Base-by-base conservation (phyloP, 2,113 vertebrate species). In the Anas platyrhynchos region DNA sequence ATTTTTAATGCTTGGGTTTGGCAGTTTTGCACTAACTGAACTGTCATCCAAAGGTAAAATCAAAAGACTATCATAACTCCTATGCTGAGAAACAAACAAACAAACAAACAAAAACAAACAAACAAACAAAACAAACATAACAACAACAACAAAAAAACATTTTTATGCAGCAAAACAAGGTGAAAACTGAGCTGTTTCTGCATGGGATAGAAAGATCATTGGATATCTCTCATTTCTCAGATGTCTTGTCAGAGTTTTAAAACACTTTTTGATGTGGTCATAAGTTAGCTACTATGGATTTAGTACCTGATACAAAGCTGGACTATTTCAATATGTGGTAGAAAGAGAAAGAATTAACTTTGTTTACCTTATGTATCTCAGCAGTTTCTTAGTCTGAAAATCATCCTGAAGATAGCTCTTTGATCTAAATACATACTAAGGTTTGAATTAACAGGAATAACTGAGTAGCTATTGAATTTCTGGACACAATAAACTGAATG, bases 11-110 rank as follows among this genome's bases (percentile, higher is more conserved):
- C 52, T 67, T 34, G 16, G 55, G 8, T 91, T n/a, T 93, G 83
- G 80, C 69, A 86, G 29, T 72, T 73, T 91, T 81, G 61, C 83
- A 6, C 76, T 63, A 81, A 17, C 7, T 78, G 61, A 84, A 61
- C n/a, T 81, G 36, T 74, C 29, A 67, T 88, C 83, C 69, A 91
- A 84, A 92, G 77, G 62, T 92, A 93, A 91, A 90, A 92, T 62
- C 41, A 93, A 93, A 94, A 82, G 74, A 88, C 69, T 69, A 50
- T 50, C 55, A 12, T 52, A 90, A 75, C 5, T 52, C 15, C 72
- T 82, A 91, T 94, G 90, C 36, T 13, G 88, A 22, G 31, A 95
- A 5, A 88, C 67, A 2, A 12, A 44, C 7, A 93, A 6, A 88
- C 71, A 2, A 12, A 41, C 5, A 41, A 41, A 41, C 5, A 41